phyloP scores from a whole-genome alignment of 2,888 invertebrate genomes.

The Liopterus haemorrhoidalis region DNA sequence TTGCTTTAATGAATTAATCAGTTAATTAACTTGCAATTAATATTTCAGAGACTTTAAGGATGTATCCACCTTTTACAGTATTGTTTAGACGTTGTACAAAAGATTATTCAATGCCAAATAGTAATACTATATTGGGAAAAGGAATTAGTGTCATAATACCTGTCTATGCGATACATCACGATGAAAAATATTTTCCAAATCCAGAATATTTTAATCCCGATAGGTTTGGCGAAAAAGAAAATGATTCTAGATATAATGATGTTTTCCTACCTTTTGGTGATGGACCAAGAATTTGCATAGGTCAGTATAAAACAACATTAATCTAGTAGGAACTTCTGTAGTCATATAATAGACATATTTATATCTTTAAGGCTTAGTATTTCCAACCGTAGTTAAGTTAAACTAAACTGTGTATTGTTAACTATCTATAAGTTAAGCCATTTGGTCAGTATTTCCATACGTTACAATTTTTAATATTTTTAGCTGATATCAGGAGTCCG shows the following conservation, averaged over 20 bases:
- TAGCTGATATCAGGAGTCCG: too few species aligned
- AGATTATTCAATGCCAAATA: constrained; percentile 31
- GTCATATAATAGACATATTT: too few species aligned
- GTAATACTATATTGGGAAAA: constrained; percentile 27
- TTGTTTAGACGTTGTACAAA: constrained; percentile 33
- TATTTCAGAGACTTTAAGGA: constrained; percentile 38
- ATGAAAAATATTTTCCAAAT: constrained; percentile 37
- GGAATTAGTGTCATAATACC: constrained; percentile 33
- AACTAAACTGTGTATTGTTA: too few species aligned
- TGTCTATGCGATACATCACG: constrained; percentile 36
- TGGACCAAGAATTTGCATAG: constrained; percentile 26
- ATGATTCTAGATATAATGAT: constrained; percentile 23
- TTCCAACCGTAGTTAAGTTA: too few species aligned
- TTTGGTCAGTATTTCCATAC: too few species aligned
- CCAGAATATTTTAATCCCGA: constrained; percentile 39
- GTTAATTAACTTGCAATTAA: constrained; percentile 4
- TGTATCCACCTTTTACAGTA: constrained; percentile 37
- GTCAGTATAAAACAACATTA: constrained; percentile 13
- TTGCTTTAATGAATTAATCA: too few species aligned
- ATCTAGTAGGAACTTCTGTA: too few species aligned
- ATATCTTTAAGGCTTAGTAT: too few species aligned
- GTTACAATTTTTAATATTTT: too few species aligned
- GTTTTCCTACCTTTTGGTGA: constrained; percentile 36
- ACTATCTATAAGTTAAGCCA: too few species aligned
- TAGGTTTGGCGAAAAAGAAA: constrained; percentile 34